These are phyloP conservation scores for Chloroclystis v-ata DNA, from an alignment of 2,888 invertebrate species.

Conservation along the genomic window DNA sequence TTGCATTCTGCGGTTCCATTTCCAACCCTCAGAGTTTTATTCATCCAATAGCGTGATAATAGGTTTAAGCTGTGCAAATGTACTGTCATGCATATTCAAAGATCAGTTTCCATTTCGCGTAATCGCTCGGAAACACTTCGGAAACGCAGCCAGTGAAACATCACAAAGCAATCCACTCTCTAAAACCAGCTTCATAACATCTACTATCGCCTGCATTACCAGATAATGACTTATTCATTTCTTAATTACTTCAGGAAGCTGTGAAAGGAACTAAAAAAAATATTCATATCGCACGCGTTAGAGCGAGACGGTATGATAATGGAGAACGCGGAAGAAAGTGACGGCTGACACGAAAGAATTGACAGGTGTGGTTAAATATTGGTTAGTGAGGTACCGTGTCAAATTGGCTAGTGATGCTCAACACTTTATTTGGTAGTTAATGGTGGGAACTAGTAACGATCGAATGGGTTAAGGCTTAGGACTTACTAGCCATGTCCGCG, in stretches of 20 bases:
- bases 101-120: slow-evolving; percentile 73
- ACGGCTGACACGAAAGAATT: slow-evolving; percentile 45
- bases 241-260: slow-evolving; percentile 62
- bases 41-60: not conserved
- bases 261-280: slow-evolving; percentile 46
- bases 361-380: slow-evolving; percentile 50
- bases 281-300: slow-evolving; percentile 51
- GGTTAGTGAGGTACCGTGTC: slow-evolving; percentile 55
- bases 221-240: slow-evolving; percentile 61
- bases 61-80: slow-evolving; percentile 41
- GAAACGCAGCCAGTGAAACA: slow-evolving; percentile 31
- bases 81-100: slow-evolving; percentile 66
- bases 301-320: slow-evolving; percentile 56
- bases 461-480: not conserved
- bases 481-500: no score
- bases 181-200: slow-evolving; percentile 35
- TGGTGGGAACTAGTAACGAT: not conserved
- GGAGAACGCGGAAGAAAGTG: slow-evolving; percentile 52
- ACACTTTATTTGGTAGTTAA: slow-evolving; percentile 4
- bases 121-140: slow-evolving; percentile 70
- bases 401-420: slow-evolving; percentile 39
- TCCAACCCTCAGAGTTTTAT: no score
- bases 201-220: slow-evolving; percentile 31
- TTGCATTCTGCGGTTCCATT: no score
- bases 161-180: slow-evolving; percentile 39